These are phyloP conservation scores for Plagodis dolabraria DNA, from an alignment of 2,888 invertebrate genomes.

Conservation along the genomic window DNA sequence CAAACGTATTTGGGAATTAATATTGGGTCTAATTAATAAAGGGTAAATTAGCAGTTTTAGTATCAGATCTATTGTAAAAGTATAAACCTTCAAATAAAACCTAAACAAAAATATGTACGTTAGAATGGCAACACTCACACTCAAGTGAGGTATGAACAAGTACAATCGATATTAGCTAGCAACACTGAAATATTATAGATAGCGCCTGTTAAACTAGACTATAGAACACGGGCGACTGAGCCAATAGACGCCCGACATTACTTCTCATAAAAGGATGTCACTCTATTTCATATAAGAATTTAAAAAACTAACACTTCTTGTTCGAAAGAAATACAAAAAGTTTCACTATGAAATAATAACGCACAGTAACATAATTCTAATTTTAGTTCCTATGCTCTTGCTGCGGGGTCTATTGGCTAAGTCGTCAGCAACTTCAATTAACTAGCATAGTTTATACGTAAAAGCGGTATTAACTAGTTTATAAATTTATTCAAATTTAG, in stretches of 20 bases:
- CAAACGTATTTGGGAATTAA: too few species aligned
- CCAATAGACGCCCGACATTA: constrained; percentile 13
- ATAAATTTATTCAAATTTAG: constrained; percentile 18
- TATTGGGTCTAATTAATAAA: too few species aligned
- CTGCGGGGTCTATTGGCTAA: constrained; percentile 7
- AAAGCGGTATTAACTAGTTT: constrained; percentile 36
- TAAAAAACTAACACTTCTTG: too few species aligned
- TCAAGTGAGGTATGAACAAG: constrained; percentile 17
- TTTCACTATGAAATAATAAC: too few species aligned
- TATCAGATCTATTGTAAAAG: too few species aligned
- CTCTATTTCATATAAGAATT: not conserved
- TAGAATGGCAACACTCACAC: constrained; percentile 21
- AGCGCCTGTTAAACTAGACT: constrained; percentile 40
- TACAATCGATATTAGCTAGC: constrained; percentile 37
- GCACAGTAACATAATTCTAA: too few species aligned
- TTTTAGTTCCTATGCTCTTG: too few species aligned
- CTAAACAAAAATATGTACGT: not conserved
- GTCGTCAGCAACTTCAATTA: constrained; percentile 21
- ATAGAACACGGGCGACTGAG: constrained; percentile 22
- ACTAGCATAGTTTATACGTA: constrained; percentile 33
- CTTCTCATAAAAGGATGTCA: not conserved
- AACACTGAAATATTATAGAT: constrained; percentile 39
- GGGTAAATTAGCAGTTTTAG: too few species aligned
- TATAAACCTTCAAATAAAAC: not conserved
- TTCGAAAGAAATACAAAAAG: too few species aligned